Conservation (phyloP, 2,797 vertebrate species). For the Allobates femoralis region DNA sequence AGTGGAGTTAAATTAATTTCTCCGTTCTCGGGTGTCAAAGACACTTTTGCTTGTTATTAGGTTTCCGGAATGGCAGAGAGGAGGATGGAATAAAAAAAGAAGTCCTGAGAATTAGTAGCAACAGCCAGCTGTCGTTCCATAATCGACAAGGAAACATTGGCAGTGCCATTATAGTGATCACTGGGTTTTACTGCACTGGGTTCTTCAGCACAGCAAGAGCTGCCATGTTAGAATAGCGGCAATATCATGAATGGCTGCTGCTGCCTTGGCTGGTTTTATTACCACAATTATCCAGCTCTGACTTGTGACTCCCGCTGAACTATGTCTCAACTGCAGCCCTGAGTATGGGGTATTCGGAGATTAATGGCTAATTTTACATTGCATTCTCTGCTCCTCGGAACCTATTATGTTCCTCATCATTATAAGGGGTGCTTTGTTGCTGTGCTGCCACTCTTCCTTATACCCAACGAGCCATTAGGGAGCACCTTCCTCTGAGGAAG, state of each 20-base stretch:
- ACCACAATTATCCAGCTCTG: slow-evolving; percentile 56
- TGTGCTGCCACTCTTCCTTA: slow-evolving; percentile 47
- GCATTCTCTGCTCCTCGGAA: slow-evolving; percentile 57
- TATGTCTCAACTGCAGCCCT: slow-evolving; percentile 54
- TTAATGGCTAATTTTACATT: slow-evolving; percentile 63
- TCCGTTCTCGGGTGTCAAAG: slow-evolving; percentile 57
- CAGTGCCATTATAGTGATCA: slow-evolving; percentile 51
- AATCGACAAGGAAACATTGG: slow-evolving; percentile 46
- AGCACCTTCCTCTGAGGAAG: slow-evolving; percentile 58
- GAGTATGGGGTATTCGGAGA: slow-evolving; percentile 59
- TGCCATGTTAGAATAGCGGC: slow-evolving; percentile 47
- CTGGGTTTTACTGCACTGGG: slow-evolving; percentile 45
- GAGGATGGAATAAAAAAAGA: slow-evolving; percentile 21
- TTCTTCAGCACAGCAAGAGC: slow-evolving; percentile 54
- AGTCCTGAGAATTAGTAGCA: slow-evolving; percentile 47
- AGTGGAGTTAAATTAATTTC: slow-evolving; percentile 58
- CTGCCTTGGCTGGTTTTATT: slow-evolving; percentile 52
- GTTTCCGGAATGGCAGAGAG: slow-evolving; percentile 54
- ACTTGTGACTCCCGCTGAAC: slow-evolving; percentile 53
- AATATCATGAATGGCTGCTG: slow-evolving; percentile 51
- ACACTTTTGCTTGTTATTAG: slow-evolving; percentile 61
- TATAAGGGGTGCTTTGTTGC: slow-evolving; percentile 57
- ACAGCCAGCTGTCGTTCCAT: slow-evolving; percentile 56
- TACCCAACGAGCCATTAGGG: slow-evolving; percentile 56
- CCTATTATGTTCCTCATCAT: slow-evolving; percentile 61